Conservation (phyloP, 2,888 invertebrate species). For the Lycaena phlaeas region DNA sequence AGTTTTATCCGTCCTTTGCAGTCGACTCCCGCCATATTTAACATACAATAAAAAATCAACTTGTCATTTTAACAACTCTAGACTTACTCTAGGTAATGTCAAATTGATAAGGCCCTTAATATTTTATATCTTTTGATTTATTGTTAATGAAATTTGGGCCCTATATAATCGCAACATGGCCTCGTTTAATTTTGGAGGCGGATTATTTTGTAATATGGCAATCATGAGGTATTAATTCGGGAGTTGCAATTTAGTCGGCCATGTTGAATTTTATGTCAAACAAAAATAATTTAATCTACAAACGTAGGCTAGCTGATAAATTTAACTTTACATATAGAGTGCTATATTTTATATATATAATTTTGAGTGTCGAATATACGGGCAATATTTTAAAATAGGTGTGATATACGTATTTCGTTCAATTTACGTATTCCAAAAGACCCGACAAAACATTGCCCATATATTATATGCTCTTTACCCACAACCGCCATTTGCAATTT, state of each 20-base stretch:
- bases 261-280: conserved; percentile 15
- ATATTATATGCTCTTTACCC: neutral
- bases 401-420: too few relatives aligned
- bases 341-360: conserved; percentile 34
- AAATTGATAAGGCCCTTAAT: conserved; percentile 43
- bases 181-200: conserved; percentile 2
- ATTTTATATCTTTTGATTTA: conserved; percentile 19
- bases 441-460: neutral
- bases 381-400: too few relatives aligned
- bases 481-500: conserved; percentile 4
- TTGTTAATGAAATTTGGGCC: conserved; percentile 16
- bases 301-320: conserved; percentile 35
- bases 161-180: conserved; percentile 10
- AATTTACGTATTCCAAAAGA: too few relatives aligned
- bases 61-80: conserved; percentile 68
- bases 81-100: conserved; percentile 65
- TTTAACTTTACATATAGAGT: conserved; percentile 33
- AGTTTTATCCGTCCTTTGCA: neutral
- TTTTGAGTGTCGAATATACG: neutral
- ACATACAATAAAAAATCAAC: conserved; percentile 33
- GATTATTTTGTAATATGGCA: conserved; percentile 7
- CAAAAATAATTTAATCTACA: conserved; percentile 31
- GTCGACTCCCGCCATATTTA: conserved; percentile 5
- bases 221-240: conserved; percentile 7
- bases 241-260: conserved; percentile 7